Base-by-base conservation (phyloP, 1,140 invertebrate genomes). In the Ctenoplectra terminalis region DNA sequence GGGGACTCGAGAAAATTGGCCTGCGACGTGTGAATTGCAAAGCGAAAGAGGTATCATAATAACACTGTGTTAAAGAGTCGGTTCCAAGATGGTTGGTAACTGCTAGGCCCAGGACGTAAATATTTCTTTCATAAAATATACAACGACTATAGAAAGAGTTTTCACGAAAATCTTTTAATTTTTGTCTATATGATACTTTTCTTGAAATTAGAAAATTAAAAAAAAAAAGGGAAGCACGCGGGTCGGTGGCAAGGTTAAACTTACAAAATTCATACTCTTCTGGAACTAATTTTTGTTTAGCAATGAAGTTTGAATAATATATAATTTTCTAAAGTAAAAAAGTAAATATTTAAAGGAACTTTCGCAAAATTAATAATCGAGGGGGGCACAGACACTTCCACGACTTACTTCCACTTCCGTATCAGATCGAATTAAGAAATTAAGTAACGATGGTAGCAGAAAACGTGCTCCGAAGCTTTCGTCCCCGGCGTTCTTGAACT, bases 381-480 rank as follows among this genome's bases (percentile, higher is more conserved):
- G 15, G 20, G 52, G 20, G 2, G 34, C 29, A n/a, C 5, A 31
- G 56, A 15, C 6, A 67, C 23, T 26, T 23, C 40, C 17, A 23
- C 40, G 7, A 9, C 34, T 43, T n/a, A 20, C n/a, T 43, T 29
- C 31, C 46, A 13, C 17, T 5, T 58, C 3, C n/a, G 0, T 66
- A 70, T 70, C 67, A 70, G 67, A 70, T 70, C 31, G 67, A 70
- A 70, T 52, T 52, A 70, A 70, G 48, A 34, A 70, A 70, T 70
- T 70, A 52, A 31, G 48, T 15, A 26, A 52, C 1, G 67, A 8
- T n/a, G 20, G 23, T n/a, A 34, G 20, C 2, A 50, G 8, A 50
- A 50, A 34, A 69, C 46, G 13, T 37, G 11, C 48, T n/a, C n/a
- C 5, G 29, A 13, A 48, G 43, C 1, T 15, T 61, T 61, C 5